Evolutionary conservation across 1,140 invertebrate genomes (phyloP), one percentile per base, ranked within the genome.

Genomic region (Amyelois transitella): DNA sequence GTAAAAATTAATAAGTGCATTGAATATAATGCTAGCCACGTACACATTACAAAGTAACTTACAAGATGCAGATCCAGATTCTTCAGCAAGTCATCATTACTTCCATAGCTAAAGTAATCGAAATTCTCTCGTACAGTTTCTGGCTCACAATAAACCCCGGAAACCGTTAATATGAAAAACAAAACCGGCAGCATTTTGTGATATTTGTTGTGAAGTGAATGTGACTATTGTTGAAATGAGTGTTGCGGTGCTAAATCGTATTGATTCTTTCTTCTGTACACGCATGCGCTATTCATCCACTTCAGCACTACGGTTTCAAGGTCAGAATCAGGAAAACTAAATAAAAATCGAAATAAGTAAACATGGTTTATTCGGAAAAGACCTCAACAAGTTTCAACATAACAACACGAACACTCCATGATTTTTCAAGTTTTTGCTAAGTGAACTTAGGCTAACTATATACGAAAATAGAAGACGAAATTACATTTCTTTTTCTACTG

Each of bases 381-480:
- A 71, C 62, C n/a, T 64, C 60, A 69, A 68, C 57, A 72, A 72
- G 21, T 66, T 58, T 67, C 51, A 81, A 76, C 69, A 70, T 72
- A 54, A 54, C 32, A 55, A 14, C 32, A 52, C 28, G 32, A n/a
- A 48, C 22, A 22, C 51, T 53, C 12, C 22, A 47, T 12, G 44
- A 52, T 24, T n/a, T 21, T 48, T 48, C 25, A 53, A n/a, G 49
- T 47, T 28, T 12, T 18, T 8, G 24, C 43, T 45, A 28, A 6
- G 3, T 32, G n/a, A 49, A 55, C 72, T 76, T 77, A 77, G 63
- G 60, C 63, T 73, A 77, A 64, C 75, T 81, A 49, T 28, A 51
- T 51, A 81, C 64, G 76, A 85, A 86, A 84, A 84, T 86, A 86
- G 64, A 75, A 71, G 69, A 66, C 71, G 77, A 80, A 83, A 83